Percentiles rank a stretch among this genome's conserved stretches.
These are phyloP conservation scores for Enoplosus armatus DNA, from an alignment of 2,797 vertebrate genomes.

Conservation along the genomic window DNA sequence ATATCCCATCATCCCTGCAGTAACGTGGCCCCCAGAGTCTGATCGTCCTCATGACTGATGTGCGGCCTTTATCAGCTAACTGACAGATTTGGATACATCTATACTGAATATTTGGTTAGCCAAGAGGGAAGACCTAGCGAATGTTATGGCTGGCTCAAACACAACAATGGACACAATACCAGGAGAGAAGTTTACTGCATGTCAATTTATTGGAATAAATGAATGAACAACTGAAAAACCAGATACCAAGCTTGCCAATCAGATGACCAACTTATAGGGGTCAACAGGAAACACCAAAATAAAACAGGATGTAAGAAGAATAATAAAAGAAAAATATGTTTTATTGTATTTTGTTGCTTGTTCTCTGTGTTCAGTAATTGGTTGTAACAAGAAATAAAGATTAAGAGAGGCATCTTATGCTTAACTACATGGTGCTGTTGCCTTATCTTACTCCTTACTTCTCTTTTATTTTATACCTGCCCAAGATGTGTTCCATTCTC, in stretches of 20 bases:
- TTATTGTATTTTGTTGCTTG: not conserved
- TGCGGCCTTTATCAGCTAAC: not conserved
- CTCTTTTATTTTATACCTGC: conserved; percentile 8
- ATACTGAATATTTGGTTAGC: not conserved
- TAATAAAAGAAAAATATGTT: not conserved
- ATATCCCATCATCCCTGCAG: not conserved
- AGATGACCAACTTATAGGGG: too few species aligned
- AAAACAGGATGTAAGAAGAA: too few species aligned
- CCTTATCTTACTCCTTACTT: not conserved
- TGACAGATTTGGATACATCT: not conserved
- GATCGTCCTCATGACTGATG: not conserved
- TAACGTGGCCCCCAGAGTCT: not conserved
- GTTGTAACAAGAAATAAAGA: not conserved
- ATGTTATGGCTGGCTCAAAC: too few species aligned
- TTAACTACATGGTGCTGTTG: not conserved
- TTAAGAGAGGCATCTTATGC: not conserved
- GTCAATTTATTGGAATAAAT: too few species aligned
- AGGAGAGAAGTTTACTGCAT: too few species aligned
- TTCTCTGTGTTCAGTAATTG: not conserved
- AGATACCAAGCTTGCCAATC: too few species aligned
- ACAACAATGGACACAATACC: too few species aligned
- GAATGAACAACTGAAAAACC: too few species aligned
- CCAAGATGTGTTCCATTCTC: not conserved
- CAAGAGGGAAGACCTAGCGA: not conserved
- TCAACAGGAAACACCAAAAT: too few species aligned